These are phyloP conservation scores for Pheosia gnoma DNA, from an alignment of 2,888 invertebrate species.

Conservation along the genomic window DNA sequence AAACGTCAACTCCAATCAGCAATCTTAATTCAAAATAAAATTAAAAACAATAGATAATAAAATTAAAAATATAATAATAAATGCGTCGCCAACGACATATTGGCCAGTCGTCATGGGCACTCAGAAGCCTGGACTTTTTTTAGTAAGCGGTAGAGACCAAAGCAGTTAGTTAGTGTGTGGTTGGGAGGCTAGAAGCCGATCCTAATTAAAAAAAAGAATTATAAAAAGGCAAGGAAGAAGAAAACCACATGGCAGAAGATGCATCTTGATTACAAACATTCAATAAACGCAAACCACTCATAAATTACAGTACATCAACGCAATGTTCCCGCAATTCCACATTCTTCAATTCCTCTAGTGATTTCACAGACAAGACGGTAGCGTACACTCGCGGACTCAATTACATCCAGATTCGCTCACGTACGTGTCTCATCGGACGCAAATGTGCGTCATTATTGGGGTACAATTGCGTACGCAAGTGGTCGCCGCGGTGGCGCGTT, in stretches of 20 bases:
- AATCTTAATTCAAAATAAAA: too few relatives aligned
- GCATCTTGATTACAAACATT: neutral
- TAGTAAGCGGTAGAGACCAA: too few relatives aligned
- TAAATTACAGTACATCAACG: neutral
- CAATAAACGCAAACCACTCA: neutral
- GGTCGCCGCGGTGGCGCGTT: conserved; percentile 26
- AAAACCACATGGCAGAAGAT: neutral
- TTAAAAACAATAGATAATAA: too few relatives aligned
- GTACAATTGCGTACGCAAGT: conserved; percentile 51
- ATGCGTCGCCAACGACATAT: too few relatives aligned
- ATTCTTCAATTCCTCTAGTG: conserved; percentile 17
- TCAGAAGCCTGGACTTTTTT: too few relatives aligned
- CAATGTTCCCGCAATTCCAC: conserved; percentile 21
- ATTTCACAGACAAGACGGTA: conserved; percentile 50
- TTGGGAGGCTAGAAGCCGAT: too few relatives aligned
- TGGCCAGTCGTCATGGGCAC: too few relatives aligned
- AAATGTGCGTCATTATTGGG: conserved; percentile 42
- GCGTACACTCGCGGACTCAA: conserved; percentile 49
- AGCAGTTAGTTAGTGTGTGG: too few relatives aligned
- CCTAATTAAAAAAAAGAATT: too few relatives aligned
- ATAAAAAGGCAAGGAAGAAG: too few relatives aligned
- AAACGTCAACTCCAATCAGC: too few relatives aligned
- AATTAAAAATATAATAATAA: too few relatives aligned
- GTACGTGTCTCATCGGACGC: conserved; percentile 54
- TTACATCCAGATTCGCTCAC: conserved; percentile 59